Base-by-base conservation (phyloP, 2,888 invertebrate genomes). In the Andrena bicolor region DNA sequence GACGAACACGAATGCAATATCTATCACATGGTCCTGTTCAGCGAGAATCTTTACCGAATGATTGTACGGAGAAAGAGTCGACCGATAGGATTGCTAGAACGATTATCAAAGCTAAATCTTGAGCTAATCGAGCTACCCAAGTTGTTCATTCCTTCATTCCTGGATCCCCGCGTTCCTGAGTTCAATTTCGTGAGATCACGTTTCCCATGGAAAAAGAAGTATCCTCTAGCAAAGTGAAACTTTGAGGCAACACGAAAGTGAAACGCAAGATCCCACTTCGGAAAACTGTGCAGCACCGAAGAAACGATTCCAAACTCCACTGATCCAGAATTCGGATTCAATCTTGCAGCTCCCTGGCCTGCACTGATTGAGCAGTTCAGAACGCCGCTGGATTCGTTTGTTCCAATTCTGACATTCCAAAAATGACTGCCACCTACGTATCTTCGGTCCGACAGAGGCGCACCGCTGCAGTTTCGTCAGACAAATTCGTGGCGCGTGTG, bases 401-500 rank as follows among this genome's bases (percentile, higher is more conserved):
- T 26, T 13, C 5, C 20, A 20, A 26, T 20, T 5, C 5, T 2
- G 49, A 23, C 10, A 35, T 61, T 68, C 23, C n/a, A 64, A 65
- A 72, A 65, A 73, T 49, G 28, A 5, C 7, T 4, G 28, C 16
- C 56, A 16, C 49, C 8, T 7, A 7, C 8, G 30, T 20, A 7
- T 49, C 30, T 51, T 48, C 7, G 26, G 16, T 10, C 8, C 16
- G 6, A 48, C 49, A 64, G 30, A 30, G n/a, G 51, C 7, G 26
- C 28, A 10, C 49, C n/a, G 7, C 10, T 23, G 49, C 58, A 23
- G 61, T 13, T 49, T 63, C 49, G 68, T 1, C 30, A 10, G 30
- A 41, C 35, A 58, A 82, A 82, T 74, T 81, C 49, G 61, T 48
- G 41, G 26, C 32, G 23, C 53, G 20, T 35, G 61, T 30, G 56